Evolutionary conservation across 2,113 vertebrate genomes (phyloP).

Genomic region (Odocoileus virginianus): DNA sequence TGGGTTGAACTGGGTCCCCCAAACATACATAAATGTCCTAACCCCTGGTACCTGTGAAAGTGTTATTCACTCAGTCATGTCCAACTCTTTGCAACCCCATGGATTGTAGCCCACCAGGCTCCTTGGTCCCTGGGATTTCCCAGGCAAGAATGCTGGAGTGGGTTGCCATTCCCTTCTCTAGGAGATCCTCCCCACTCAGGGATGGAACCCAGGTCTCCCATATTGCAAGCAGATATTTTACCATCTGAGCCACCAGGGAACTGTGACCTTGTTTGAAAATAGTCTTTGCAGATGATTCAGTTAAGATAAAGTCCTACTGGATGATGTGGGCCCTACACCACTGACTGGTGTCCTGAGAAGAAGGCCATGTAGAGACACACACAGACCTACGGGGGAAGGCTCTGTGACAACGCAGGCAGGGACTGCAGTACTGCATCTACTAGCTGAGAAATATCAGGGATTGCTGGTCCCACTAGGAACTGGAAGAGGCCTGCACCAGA

Average conservation of each 20-base stretch:
- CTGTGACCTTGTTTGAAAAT: neutral
- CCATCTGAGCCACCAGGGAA: neutral
- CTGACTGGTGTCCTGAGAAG: neutral
- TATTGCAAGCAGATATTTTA: neutral
- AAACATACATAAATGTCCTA: neutral
- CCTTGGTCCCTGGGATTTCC: neutral
- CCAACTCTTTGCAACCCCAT: neutral
- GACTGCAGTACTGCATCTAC: fast-evolving
- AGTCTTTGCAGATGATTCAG: neutral
- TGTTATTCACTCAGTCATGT: neutral
- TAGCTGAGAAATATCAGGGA: fast-evolving
- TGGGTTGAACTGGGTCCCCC: neutral
- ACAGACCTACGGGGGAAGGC: neutral
- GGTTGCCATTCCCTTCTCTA: neutral
- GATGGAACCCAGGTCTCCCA: neutral
- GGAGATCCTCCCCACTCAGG: neutral
- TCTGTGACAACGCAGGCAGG: fast-evolving
- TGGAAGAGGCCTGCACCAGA: neutral
- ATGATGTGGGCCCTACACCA: neutral
- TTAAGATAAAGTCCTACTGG: neutral
- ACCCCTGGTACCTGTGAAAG: neutral
- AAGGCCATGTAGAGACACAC: neutral
- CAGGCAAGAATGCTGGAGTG: neutral
- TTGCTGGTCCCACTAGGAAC: fast-evolving
- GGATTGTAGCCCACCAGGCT: neutral